Evolutionary conservation across 2,113 vertebrate genomes (phyloP).

Genomic region (Glaucidium brasilianum): DNA sequence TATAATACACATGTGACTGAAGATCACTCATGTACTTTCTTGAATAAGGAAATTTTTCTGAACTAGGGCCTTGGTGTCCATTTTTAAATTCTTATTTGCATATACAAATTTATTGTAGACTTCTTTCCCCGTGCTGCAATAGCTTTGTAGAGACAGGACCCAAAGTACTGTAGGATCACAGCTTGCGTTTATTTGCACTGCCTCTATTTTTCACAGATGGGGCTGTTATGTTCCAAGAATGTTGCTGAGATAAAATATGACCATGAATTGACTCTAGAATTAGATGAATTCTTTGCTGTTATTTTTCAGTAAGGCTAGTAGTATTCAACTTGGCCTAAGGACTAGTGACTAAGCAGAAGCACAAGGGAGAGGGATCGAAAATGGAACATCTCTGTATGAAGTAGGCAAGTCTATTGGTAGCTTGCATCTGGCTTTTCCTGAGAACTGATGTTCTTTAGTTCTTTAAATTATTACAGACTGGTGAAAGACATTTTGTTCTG

Average conservation of each 20-base stretch:
- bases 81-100: neutral
- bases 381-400: neutral
- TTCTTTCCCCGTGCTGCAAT: neutral
- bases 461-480: neutral
- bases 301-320: neutral
- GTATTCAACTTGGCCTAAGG: neutral
- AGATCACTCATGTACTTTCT: neutral
- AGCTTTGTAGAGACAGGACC: neutral
- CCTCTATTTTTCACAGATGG: neutral
- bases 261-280: neutral
- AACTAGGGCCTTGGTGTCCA: neutral
- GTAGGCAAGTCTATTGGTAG: neutral
- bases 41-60: neutral
- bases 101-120: neutral
- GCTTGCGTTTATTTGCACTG: neutral
- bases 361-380: neutral
- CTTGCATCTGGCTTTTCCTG: neutral
- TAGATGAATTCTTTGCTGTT: neutral
- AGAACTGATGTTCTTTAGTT: neutral
- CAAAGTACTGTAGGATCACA: neutral
- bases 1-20: fast-evolving
- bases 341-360: neutral
- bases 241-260: neutral
- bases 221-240: neutral
- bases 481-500: neutral